Evolutionary conservation across 2,888 invertebrate genomes (phyloP).

Genomic region (Drosophila infuscata): DNA sequence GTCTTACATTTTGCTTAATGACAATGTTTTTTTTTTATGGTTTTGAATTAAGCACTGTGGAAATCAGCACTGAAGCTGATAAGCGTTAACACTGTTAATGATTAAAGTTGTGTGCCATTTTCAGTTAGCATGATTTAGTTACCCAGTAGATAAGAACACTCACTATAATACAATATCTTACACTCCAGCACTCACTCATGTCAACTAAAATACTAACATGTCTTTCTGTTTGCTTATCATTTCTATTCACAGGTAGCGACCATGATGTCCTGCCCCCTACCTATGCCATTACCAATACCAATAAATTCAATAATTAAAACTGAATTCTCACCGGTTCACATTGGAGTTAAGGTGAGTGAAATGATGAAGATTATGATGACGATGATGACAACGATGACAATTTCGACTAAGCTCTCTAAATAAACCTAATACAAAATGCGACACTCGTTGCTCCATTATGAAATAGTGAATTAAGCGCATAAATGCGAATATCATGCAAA

Average conservation of each 20-base stretch:
- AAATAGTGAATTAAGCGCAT: slow-evolving; percentile 76
- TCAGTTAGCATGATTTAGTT: neutral
- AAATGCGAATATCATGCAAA: slow-evolving; percentile 79
- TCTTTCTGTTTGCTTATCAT: slow-evolving; percentile 46
- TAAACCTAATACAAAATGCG: slow-evolving; percentile 14
- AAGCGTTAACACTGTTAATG: neutral
- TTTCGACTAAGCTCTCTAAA: neutral
- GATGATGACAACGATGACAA: neutral
- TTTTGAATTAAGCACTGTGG: neutral
- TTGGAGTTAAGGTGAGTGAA: slow-evolving; percentile 85
- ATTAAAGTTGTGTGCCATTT: neutral
- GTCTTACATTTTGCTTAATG: neutral
- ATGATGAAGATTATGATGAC: neutral
- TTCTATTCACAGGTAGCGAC: slow-evolving; percentile 84
- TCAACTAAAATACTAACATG: slow-evolving; percentile 56
- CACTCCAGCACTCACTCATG: neutral
- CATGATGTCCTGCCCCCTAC: slow-evolving; percentile 86
- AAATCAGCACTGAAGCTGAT: neutral
- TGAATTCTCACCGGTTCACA: slow-evolving; percentile 85
- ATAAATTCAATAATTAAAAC: slow-evolving; percentile 84
- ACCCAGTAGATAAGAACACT: neutral
- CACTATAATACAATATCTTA: neutral
- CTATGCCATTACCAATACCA: slow-evolving; percentile 85
- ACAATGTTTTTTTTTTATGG: neutral
- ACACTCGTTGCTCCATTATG: slow-evolving; percentile 56